phyloP scores from a whole-genome alignment of 2,888 invertebrate species.

The Hirudinaria manillensis region DNA sequence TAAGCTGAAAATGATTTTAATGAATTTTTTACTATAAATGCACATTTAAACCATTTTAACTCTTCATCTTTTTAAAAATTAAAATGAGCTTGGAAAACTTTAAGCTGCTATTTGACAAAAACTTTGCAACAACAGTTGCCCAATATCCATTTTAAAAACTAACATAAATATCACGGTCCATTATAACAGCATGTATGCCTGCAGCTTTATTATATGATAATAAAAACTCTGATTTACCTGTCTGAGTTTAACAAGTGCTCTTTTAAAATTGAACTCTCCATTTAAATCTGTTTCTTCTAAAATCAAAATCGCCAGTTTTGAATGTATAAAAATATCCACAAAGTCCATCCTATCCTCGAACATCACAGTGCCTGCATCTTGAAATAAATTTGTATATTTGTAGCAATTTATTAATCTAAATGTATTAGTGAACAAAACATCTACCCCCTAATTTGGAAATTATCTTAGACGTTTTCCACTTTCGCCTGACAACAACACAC shows the following conservation, averaged over 20 bases:
- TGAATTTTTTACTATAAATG: too few relatives aligned
- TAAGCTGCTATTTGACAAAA: too few relatives aligned
- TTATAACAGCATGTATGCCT: too few relatives aligned
- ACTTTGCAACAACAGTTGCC: too few relatives aligned
- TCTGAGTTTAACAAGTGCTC: slow-evolving; percentile 17
- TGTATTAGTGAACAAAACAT: background rate
- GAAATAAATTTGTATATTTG: background rate
- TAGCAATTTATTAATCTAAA: background rate
- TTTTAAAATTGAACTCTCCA: slow-evolving; percentile 8
- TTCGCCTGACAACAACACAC: background rate
- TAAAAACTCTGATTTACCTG: background rate
- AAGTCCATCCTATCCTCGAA: slow-evolving; percentile 14
- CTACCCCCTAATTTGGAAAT: background rate
- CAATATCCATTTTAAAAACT: too few relatives aligned
- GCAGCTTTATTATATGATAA: too few relatives aligned
- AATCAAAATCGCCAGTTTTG: background rate
- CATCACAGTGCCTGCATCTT: slow-evolving; percentile 1
- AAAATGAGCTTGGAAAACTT: too few relatives aligned
- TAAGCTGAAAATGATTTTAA: background rate
- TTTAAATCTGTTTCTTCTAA: slow-evolving; percentile 16
- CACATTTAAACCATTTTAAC: too few relatives aligned
- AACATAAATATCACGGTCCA: too few relatives aligned
- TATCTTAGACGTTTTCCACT: slow-evolving; percentile 2
- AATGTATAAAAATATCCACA: slow-evolving; percentile 21
- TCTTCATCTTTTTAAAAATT: too few relatives aligned